Evolutionary conservation across 2,113 vertebrate species (phyloP).

Genomic region (Lepidothrix coronata): DNA sequence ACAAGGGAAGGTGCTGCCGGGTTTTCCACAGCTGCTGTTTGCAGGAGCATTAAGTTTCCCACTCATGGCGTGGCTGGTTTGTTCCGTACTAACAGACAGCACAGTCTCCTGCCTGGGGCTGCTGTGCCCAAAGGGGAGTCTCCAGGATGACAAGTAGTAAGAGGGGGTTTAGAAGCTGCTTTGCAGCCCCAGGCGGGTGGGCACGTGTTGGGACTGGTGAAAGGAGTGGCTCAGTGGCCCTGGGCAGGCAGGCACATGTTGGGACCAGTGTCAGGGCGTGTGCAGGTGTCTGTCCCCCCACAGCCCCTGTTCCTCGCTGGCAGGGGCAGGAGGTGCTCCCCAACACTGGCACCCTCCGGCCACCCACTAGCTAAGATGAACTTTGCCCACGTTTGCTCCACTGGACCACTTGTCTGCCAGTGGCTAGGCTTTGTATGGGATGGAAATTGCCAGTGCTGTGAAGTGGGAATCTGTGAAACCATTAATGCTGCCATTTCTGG

Average conservation of each 20-base stretch:
- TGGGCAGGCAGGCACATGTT: accelerated
- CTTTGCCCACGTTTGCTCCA: background rate
- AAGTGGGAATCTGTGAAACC: background rate
- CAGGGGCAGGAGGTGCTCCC: accelerated
- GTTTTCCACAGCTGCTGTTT: background rate
- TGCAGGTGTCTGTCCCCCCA: background rate
- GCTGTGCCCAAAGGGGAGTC: background rate
- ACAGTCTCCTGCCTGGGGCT: background rate
- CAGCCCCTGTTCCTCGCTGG: background rate
- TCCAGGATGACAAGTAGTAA: background rate
- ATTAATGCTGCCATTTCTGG: background rate
- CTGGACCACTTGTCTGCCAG: background rate
- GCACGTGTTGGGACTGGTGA: accelerated
- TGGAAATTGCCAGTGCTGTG: background rate
- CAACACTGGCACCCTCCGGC: background rate
- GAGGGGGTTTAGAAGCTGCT: background rate
- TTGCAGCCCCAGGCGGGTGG: background rate
- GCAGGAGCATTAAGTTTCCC: background rate
- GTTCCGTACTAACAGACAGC: accelerated
- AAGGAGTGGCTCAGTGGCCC: background rate
- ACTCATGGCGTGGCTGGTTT: background rate
- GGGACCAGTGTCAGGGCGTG: accelerated
- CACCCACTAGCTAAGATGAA: background rate
- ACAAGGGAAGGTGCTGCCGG: background rate
- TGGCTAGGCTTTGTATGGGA: background rate